Base-by-base conservation (phyloP, 30 jellyfish, hydroid and myxozoan species). In the Hydra vulgaris region DNA sequence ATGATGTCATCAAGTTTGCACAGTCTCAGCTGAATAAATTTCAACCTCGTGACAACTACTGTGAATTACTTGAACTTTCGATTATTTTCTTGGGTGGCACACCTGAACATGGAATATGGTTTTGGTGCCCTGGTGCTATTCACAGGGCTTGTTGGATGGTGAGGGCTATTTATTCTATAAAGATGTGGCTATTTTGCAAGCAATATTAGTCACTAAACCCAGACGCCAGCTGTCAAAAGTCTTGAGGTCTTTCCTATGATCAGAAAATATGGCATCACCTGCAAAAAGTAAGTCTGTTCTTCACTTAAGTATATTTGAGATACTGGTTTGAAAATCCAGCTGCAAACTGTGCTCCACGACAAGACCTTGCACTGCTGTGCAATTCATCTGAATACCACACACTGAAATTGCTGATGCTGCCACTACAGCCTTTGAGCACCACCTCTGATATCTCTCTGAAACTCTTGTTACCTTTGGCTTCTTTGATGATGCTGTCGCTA, bases 31-130 rank as follows among this genome's bases (percentile, higher is more conserved):
- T 40, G 5, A 12, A 40, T 40, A 40, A 40, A 40, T 40, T 3
- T 40, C 23, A 19, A 20, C 84, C 84, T 1, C 24, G 79, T 8
- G 84, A 76, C 53, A 81, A 76, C 40, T 76, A 76, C 53, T 18
- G 53, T 18, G 84, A 76, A 78, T 81, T 76, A 7, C 79, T 76
- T 26, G 84, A 76, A 25, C 84, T 76, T 1, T 40, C 61, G 12
- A 40, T 40, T 40, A 12, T 40, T 40, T 40, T 40, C 61, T 12
- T 40, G 12, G 61, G 61, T 40, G 61, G 61, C 12, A 40, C 12
- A 3, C 61, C 61, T 40, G 61, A 40, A 40, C 61, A 12, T 40
- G 61, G 61, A 40, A 40, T 40, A 3, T 12, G 61, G 5, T 40
- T 40, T 40, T 12, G 5, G 12, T 40, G 12, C 12, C 61, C 61